Evolutionary conservation across 2,888 invertebrate species (phyloP).

Genomic region (Molorchus minor): DNA sequence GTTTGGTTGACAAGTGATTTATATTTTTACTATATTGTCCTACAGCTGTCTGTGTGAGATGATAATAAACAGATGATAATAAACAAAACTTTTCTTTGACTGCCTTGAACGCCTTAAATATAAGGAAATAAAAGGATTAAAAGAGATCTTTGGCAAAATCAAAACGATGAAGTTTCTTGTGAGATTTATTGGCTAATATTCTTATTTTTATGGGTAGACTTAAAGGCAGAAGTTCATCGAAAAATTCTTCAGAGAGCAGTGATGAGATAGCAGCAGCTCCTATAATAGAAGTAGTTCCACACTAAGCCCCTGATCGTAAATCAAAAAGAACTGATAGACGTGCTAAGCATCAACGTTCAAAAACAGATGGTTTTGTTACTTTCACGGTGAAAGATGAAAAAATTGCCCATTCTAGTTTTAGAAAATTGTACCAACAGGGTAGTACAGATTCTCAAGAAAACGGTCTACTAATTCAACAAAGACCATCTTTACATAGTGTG

Average conservation of each 20-base stretch:
- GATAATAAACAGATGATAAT: too few relatives aligned
- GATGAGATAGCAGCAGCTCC: slow-evolving; percentile 70
- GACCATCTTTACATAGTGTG: slow-evolving; percentile 59
- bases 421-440: slow-evolving; percentile 66
- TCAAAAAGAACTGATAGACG: slow-evolving; percentile 32
- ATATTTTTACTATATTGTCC: too few relatives aligned
- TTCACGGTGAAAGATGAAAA: slow-evolving; percentile 63
- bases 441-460: slow-evolving; percentile 65
- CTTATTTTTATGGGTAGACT: slow-evolving; percentile 66
- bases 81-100: too few relatives aligned
- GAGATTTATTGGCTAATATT: neutral
- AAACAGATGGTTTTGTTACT: slow-evolving; percentile 55
- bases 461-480: slow-evolving; percentile 63
- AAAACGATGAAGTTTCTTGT: too few relatives aligned
- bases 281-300: slow-evolving; percentile 62
- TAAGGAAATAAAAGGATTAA: too few relatives aligned
- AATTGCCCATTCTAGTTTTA: slow-evolving; percentile 51
- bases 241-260: slow-evolving; percentile 89
- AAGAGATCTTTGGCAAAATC: too few relatives aligned
- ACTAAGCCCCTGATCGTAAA: slow-evolving; percentile 30
- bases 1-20: too few relatives aligned
- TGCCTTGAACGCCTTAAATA: too few relatives aligned
- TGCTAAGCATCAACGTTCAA: slow-evolving; percentile 49
- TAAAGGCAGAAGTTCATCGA: slow-evolving; percentile 92
- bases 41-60: too few relatives aligned